Conservation (phyloP, 2,113 vertebrate species). For the Climacteris rufus region DNA sequence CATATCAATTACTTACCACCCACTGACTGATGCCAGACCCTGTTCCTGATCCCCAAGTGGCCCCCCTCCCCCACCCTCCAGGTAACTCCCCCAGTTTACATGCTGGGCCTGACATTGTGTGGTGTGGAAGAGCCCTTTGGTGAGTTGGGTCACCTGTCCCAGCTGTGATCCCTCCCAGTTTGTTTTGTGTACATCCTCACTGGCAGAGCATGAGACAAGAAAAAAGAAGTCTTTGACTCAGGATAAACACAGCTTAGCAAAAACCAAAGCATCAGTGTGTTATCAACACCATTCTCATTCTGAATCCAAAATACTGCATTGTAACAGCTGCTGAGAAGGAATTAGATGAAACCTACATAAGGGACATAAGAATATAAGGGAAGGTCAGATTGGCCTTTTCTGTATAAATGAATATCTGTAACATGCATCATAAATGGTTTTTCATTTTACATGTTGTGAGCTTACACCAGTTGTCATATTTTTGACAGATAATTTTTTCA, state of each 20-base stretch:
- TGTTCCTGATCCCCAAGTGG: accelerated
- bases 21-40: background rate
- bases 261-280: background rate
- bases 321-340: background rate
- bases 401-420: accelerated
- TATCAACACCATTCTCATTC: background rate
- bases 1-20: background rate
- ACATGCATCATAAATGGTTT: background rate
- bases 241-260: background rate
- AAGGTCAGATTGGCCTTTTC: background rate
- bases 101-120: background rate
- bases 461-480: background rate
- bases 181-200: background rate
- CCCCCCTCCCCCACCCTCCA: accelerated
- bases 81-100: background rate
- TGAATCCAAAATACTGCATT: background rate
- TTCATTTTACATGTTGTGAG: background rate
- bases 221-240: background rate
- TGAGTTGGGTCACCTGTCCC: background rate
- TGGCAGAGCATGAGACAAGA: background rate
- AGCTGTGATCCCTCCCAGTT: background rate
- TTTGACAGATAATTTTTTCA: background rate
- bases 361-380: background rate
- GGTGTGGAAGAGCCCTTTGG: no score
- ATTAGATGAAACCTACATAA: background rate